A percentile compares a stretch with the other conserved stretches of the same genome.
Evolutionary conservation across 2,888 invertebrate genomes (phyloP).

Genomic region (Drosophila hamatofila): DNA sequence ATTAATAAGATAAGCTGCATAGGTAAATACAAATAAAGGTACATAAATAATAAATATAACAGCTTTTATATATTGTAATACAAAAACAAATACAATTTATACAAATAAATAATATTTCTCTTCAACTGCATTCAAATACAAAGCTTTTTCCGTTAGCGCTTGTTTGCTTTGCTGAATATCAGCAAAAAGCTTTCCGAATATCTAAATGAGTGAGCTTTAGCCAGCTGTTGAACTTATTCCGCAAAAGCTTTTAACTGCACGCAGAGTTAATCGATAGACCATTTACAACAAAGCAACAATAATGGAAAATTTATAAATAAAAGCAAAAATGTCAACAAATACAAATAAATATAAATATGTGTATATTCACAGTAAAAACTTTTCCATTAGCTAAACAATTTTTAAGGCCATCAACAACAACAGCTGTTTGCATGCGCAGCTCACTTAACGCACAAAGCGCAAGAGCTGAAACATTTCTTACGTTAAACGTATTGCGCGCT

Average conservation of each 20-base stretch:
- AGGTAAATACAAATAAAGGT: not conserved
- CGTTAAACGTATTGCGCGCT: slow-evolving; percentile 20
- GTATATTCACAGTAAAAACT: not conserved
- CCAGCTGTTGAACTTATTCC: slow-evolving; percentile 48
- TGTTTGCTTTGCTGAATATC: slow-evolving; percentile 23
- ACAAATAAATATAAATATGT: not conserved
- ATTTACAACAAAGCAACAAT: slow-evolving; percentile 11
- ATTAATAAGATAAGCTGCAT: not conserved
- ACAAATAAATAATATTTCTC: not conserved
- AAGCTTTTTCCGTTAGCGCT: slow-evolving; percentile 38
- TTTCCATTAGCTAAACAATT: slow-evolving; percentile 4
- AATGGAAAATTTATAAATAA: slow-evolving; percentile 20
- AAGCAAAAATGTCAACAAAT: not conserved
- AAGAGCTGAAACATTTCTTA: not conserved
- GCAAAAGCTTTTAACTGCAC: slow-evolving; percentile 48
- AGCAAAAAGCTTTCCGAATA: slow-evolving; percentile 30
- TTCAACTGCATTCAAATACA: not conserved
- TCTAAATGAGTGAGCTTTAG: slow-evolving; percentile 35
- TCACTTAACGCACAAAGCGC: slow-evolving; percentile 11
- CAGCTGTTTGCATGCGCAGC: slow-evolving; percentile 53
- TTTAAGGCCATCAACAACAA: slow-evolving; percentile 18
- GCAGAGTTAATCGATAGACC: slow-evolving; percentile 17
- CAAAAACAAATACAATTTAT: not conserved
- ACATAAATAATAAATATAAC: not conserved
- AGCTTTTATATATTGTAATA: not conserved